A percentile compares a stretch with the other conserved stretches of the same genome.
These are phyloP conservation scores for Drosophila nebulosa DNA, from an alignment of 1,140 invertebrate species.

Conservation along the genomic window DNA sequence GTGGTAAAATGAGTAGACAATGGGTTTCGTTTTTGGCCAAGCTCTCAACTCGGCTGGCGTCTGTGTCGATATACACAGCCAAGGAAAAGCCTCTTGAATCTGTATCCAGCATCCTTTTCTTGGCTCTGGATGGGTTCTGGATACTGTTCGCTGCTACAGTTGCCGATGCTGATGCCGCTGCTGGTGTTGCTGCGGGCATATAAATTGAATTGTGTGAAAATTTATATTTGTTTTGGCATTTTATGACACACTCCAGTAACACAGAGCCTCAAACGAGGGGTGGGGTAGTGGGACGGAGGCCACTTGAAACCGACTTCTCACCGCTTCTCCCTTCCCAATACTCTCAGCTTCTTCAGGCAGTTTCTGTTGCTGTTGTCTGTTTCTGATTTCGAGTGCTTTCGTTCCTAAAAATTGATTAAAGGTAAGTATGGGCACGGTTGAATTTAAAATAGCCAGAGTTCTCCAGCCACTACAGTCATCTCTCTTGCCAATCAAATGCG, in stretches of 20 bases:
- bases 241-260: slow-evolving; percentile 60
- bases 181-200: slow-evolving; percentile 31
- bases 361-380: slow-evolving; percentile 21
- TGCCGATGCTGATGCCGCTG: neutral
- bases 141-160: neutral
- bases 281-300: slow-evolving; percentile 18
- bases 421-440: slow-evolving; percentile 27
- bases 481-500: slow-evolving; percentile 52
- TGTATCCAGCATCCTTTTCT: slow-evolving; percentile 45
- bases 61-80: slow-evolving; percentile 40
- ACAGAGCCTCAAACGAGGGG: neutral
- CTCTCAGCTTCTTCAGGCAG: neutral
- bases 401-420: slow-evolving; percentile 59
- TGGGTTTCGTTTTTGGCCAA: slow-evolving; percentile 19
- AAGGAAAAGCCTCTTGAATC: slow-evolving; percentile 28
- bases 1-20: slow-evolving; percentile 72
- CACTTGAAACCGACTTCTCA: slow-evolving; percentile 19
- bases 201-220: slow-evolving; percentile 71
- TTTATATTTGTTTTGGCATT: slow-evolving; percentile 69
- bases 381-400: slow-evolving; percentile 24
- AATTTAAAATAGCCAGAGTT: slow-evolving; percentile 55
- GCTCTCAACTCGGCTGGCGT: slow-evolving; percentile 8
- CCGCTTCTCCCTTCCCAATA: neutral
- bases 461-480: neutral
- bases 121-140: slow-evolving; percentile 6